Evolutionary conservation across 2,888 invertebrate genomes (phyloP), one percentile per base, ranked within the genome.

Genomic region (Cheilosia vernalis): DNA sequence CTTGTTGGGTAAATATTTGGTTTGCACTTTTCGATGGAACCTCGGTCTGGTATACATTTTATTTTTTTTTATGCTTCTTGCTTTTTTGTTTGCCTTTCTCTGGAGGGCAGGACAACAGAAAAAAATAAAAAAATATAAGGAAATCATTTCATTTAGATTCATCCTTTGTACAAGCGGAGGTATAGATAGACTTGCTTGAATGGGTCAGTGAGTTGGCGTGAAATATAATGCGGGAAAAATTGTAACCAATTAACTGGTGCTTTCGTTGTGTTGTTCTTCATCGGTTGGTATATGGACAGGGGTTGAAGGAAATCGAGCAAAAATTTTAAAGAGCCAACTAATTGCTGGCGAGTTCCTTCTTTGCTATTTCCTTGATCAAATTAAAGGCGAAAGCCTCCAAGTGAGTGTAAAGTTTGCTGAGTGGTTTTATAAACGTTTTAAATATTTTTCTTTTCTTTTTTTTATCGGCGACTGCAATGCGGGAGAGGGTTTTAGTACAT

Each of bases 11-110:
- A 60, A 77, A 67, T 69, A 67, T 67, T 67, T 69, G 69, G 67
- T 77, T 77, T 77, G 67, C 67, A 60, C 67, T 67, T 60, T 60
- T 53, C 33, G 51, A 53, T 60, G 60, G 44, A 67, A 58, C 47
- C n/a, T 63, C 13, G 37, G 33, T 21, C n/a, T 27, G 33, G 9
- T 10, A 33, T 42, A 42, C 33, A 21, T 55, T 49, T n/a, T n/a
- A n/a, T n/a, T n/a, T n/a, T n/a, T n/a, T n/a, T n/a, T n/a, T n/a
- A n/a, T n/a, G n/a, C n/a, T n/a, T n/a, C n/a, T 60, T 37, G 49
- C 15, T 17, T 47, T 74, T 73, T 66, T 64, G 33, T 66, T 49
- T 70, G 40, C 19, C 27, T 30, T 53, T 44, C 47, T 5, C 4
- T 30, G 47, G 37, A n/a, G 55, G 55, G 9, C 19, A 17, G 19